phyloP scores from a whole-genome alignment of 2,797 vertebrate genomes.

The Myiotriccus ornatus region DNA sequence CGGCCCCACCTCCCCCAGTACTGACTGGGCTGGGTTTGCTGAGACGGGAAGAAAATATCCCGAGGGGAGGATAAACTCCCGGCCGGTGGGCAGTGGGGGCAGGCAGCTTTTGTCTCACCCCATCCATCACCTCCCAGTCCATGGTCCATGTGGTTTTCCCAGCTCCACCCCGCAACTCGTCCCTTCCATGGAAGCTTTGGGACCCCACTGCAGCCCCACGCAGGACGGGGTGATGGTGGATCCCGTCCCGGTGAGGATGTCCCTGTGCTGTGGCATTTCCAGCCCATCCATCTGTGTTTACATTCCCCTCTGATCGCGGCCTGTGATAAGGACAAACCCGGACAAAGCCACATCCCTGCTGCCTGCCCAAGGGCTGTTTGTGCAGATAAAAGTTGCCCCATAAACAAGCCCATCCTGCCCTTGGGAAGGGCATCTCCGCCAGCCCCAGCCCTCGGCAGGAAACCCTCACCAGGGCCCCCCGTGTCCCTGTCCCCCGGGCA shows the following conservation, averaged over 20 bases:
- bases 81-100: accelerated
- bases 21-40: background rate
- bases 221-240: accelerated
- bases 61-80: background rate
- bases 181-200: accelerated
- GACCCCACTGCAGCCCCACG: background rate
- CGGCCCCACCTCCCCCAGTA: background rate
- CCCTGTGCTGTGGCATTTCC: slow-evolving; percentile 12
- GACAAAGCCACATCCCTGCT: background rate
- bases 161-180: accelerated
- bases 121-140: background rate
- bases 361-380: slow-evolving; percentile 3
- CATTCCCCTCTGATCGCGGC: slow-evolving; percentile 24
- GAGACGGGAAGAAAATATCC: slow-evolving; percentile 14
- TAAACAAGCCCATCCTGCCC: slow-evolving; percentile 63
- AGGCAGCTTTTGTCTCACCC: background rate
- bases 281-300: slow-evolving; percentile 42
- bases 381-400: slow-evolving; percentile 42
- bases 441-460: background rate
- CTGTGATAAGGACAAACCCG: background rate
- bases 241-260: background rate
- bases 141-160: background rate
- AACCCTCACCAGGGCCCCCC: background rate
- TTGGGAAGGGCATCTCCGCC: background rate
- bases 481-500: background rate